Percentiles rank a stretch among this genome's conserved stretches.
phyloP scores from a whole-genome alignment of 2,888 invertebrate genomes.

The Saturnia japonica region DNA sequence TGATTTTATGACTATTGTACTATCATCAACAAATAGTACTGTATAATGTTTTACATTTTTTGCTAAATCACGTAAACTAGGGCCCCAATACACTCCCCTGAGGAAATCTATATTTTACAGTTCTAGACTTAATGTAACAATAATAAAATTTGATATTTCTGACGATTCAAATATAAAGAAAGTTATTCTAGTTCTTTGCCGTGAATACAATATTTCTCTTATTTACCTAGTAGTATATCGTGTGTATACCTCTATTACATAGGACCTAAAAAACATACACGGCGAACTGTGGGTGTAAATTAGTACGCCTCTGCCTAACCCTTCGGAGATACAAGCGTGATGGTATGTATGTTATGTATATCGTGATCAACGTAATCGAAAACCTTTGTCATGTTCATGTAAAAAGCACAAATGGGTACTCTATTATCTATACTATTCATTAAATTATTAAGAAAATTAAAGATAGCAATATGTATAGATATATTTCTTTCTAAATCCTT shows the following conservation, averaged over 20 bases:
- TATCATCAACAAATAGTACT: neutral
- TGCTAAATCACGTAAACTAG: no score
- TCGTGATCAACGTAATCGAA: constrained; percentile 29
- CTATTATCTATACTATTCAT: constrained; percentile 20
- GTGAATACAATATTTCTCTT: constrained; percentile 23
- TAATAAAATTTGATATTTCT: no score
- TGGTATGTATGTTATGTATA: no score
- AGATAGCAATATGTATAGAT: constrained; percentile 15
- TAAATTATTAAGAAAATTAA: constrained; percentile 17
- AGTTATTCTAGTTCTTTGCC: constrained; percentile 18
- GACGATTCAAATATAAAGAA: neutral
- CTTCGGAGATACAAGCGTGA: no score
- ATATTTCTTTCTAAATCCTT: neutral
- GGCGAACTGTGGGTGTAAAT: no score
- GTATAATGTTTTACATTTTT: neutral
- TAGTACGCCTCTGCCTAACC: no score
- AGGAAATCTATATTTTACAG: neutral
- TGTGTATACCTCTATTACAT: no score
- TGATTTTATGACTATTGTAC: constrained; percentile 10
- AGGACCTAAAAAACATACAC: no score
- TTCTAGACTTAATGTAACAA: neutral
- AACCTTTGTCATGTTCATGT: constrained; percentile 29
- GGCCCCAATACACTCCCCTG: no score
- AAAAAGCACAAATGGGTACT: constrained; percentile 24
- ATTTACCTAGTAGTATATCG: constrained; percentile 23